A percentile compares a stretch with the other conserved stretches of the same genome.
Evolutionary conservation across 2,888 invertebrate species (phyloP).

Genomic region (Glyphotaelius pellucidus): DNA sequence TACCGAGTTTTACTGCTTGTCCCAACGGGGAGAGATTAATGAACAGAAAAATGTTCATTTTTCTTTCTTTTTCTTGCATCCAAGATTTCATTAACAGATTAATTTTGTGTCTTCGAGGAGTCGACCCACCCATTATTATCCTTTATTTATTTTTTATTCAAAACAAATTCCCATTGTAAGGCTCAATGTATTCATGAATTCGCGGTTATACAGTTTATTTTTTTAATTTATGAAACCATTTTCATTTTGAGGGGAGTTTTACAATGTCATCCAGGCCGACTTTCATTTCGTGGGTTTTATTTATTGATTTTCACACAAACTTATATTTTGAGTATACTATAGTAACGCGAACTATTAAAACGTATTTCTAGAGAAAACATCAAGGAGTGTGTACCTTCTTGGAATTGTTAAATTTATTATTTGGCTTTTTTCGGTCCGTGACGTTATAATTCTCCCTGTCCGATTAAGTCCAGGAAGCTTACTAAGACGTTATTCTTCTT

Average conservation of each 20-base stretch:
- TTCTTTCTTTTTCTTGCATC: constrained; percentile 37
- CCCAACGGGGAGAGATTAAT: constrained; percentile 47
- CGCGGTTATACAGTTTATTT: neutral
- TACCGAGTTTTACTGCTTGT: neutral
- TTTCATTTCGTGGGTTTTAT: neutral
- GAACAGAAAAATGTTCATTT: constrained; percentile 48
- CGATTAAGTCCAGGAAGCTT: neutral
- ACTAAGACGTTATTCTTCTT: neutral
- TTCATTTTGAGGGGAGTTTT: neutral
- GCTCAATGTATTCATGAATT: neutral
- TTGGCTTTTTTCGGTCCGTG: neutral
- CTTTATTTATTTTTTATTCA: constrained; percentile 2
- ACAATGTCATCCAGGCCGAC: no score
- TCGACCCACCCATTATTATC: neutral
- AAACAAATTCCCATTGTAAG: neutral
- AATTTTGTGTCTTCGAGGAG: constrained; percentile 35
- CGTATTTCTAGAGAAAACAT: neutral
- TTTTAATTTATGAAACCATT: neutral
- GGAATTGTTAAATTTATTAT: neutral
- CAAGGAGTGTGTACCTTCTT: neutral
- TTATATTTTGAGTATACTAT: neutral
- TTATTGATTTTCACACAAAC: neutral
- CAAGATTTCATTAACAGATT: constrained; percentile 50
- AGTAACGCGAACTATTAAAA: neutral
- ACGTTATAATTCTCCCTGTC: neutral